Base-by-base conservation (phyloP, 2,888 invertebrate species). In the Netelia inedita region DNA sequence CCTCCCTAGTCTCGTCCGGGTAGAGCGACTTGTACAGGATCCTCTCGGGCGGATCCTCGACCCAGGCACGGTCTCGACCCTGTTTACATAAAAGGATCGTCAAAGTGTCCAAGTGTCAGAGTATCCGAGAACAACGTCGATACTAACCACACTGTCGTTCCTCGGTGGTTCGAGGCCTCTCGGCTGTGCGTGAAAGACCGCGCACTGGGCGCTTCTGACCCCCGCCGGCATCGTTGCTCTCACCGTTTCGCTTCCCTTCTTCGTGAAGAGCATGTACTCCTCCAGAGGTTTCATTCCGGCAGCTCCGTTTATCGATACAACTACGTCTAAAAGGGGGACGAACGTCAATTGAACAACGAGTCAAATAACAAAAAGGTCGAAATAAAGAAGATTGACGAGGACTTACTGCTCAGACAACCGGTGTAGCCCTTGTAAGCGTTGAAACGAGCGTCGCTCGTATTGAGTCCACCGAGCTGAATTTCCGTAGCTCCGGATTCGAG, bases 261-360 rank as follows among this genome's bases (percentile, higher is more conserved):
- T 97, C 2, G 97, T 97, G 92, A 97, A 98, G n/a, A 98, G 94
- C 98, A 98, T 98, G 93, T 98, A 98, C 91, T 98, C 98, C 93
- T 98, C 98, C 68, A 98, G 93, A 0, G 98, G 98, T 90, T 97
- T 97, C 97, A 98, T 98, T 79, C 91, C 92, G 5, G 93, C 90
- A 9, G 91, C 92, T 21, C 96, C 96, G 92, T 98, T 98, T 83
- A 98, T 96, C 94, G 97, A 96, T 83, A 98, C 96, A 87, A 97
- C 96, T 66, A 98, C 97, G 93, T 98, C 98, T 98, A 93, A 19
- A 66, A 53, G 11, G 28, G 28, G 28, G 28, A 5, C 2, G 14
- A 63, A 50, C 5, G 21, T 83, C 0, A 28, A 65, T 35, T 21
- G 2, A 16, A 8, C n/a, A 14, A 11, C 35, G 61, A 16, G 28